Evolutionary conservation across 2,797 vertebrate genomes (phyloP).

Genomic region (Myotis myotis): DNA sequence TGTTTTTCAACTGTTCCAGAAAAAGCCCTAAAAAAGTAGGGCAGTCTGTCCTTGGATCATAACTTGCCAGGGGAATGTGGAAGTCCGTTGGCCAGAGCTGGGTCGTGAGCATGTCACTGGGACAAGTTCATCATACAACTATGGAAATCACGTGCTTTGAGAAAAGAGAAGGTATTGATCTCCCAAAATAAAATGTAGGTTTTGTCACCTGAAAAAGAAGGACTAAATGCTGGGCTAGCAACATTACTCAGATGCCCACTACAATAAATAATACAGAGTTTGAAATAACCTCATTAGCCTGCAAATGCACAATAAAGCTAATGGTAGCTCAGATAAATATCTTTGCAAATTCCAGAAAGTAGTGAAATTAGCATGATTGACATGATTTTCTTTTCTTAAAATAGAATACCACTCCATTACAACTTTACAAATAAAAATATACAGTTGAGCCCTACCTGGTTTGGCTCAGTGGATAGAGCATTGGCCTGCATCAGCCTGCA

Average conservation of each 20-base stretch:
- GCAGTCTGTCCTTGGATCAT: neutral
- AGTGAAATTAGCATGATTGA: neutral
- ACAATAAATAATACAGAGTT: neutral
- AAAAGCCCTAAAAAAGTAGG: neutral
- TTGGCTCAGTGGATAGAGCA: too few species aligned
- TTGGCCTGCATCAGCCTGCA: too few species aligned
- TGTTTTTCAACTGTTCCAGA: neutral
- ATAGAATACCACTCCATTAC: neutral
- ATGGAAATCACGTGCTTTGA: neutral
- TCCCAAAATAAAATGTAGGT: neutral
- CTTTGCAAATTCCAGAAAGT: neutral
- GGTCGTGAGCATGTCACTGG: neutral
- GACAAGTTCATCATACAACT: neutral
- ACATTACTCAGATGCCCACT: neutral
- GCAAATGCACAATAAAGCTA: neutral
- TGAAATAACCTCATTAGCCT: neutral
- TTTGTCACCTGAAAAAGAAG: neutral
- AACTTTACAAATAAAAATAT: constrained; percentile 2
- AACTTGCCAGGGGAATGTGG: neutral
- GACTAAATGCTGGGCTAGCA: neutral
- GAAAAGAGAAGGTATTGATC: neutral
- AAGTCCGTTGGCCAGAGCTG: neutral
- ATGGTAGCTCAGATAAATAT: neutral
- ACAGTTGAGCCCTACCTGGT: neutral
- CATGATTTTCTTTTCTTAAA: constrained; percentile 6